Evolutionary conservation across 2,113 vertebrate species (phyloP), one percentile per base, ranked within the genome.

Genomic region (Patagioenas fasciata): DNA sequence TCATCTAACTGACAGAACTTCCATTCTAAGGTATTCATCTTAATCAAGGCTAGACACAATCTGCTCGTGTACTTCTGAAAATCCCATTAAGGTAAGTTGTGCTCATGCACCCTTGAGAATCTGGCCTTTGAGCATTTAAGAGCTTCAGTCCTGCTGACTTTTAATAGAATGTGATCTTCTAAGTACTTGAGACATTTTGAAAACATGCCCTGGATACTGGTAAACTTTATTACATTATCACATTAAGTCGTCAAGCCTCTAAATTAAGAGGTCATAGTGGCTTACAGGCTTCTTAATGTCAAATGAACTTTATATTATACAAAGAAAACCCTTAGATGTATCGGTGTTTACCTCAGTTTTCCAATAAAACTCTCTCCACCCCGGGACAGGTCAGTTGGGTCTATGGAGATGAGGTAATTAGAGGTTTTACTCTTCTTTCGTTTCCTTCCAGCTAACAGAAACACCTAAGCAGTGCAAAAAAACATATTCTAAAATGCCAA

Each of bases 341-440:
- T 80, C 60, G 48, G 24, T 64, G 25, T 91, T 96, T 98, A 99
- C 99, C 99, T 99, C 81, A 99, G 97, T 97, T 99, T 99, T 93
- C 99, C 99, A 81, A 99, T 98, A 97, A 99, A 99, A 97, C 99
- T 99, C 97, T 99, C 99, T 92, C 99, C 99, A 89, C 99, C 99
- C 91, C 99, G 98, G 91, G 99, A 99, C 95, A 99, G 97, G 97
- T 99, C 99, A 44, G 99, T 99, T 67, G 99, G 99, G 97, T 99
- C 99, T 93, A 99, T 99, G 96, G 99, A 99, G 97, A 99, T 99
- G 98, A 99, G 99, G 98, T 99, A 99, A 99, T 99, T 99, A 56
- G 99, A 99, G 71, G 99, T 99, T 98, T 99, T 99, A 96, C 99
- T 99, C 98, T 99, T 99, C 98, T 99, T 99, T 92, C 99, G 98